Conservation (phyloP, 1,140 invertebrate genomes). For the Drosophila tsacasi region DNA sequence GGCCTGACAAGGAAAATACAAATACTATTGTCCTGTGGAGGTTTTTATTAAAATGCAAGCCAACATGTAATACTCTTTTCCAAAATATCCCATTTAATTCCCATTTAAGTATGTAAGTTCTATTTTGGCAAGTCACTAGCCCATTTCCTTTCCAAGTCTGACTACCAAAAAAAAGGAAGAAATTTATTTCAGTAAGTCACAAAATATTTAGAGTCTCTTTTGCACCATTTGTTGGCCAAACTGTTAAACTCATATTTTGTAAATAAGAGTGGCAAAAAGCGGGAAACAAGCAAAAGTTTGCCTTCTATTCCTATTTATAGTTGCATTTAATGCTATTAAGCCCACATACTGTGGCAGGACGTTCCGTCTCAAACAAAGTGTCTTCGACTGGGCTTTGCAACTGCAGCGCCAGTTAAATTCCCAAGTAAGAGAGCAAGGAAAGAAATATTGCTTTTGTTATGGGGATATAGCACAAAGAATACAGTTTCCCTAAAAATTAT, state of each 20-base stretch:
- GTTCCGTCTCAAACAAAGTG: constrained; percentile 57
- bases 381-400: constrained; percentile 20
- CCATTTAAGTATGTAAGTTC: too few species aligned
- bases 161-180: not conserved
- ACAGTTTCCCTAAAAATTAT: constrained; percentile 22
- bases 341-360: constrained; percentile 17
- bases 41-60: not conserved
- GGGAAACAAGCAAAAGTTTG: constrained; percentile 33
- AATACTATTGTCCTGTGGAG: not conserved
- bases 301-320: constrained; percentile 21
- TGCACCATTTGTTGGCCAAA: constrained; percentile 25
- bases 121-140: not conserved
- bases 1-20: constrained; percentile 2
- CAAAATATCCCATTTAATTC: not conserved
- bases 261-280: constrained; percentile 25
- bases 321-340: constrained; percentile 49
- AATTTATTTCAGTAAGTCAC: not conserved
- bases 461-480: constrained; percentile 31
- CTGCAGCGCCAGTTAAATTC: constrained; percentile 27
- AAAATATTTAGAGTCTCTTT: constrained; percentile 1
- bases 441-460: constrained; percentile 56
- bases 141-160: not conserved
- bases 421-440: constrained; percentile 17
- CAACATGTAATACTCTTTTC: not conserved
- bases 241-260: constrained; percentile 36